Conservation (phyloP, 1,140 invertebrate genomes). For the Procambarus clarkii region DNA sequence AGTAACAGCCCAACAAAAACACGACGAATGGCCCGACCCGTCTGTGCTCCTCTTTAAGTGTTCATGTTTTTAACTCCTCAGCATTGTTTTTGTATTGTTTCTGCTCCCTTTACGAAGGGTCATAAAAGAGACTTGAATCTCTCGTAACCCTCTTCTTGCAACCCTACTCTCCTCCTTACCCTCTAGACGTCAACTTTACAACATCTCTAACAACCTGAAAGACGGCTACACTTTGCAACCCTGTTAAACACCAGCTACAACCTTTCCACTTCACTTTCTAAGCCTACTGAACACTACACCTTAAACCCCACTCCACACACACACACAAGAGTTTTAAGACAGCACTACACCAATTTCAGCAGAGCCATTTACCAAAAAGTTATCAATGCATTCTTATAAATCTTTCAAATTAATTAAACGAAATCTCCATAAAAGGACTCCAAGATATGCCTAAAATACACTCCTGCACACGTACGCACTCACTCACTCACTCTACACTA, state of each 20-base stretch:
- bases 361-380: background rate
- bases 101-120: background rate
- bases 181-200: too few relatives aligned
- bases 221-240: too few relatives aligned
- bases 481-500: background rate
- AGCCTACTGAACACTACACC: too few relatives aligned
- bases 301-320: too few relatives aligned
- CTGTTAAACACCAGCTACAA: too few relatives aligned
- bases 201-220: too few relatives aligned
- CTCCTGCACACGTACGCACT: background rate
- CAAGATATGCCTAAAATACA: too few relatives aligned
- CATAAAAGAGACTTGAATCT: background rate
- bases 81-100: slow-evolving; percentile 9
- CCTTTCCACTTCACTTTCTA: too few relatives aligned
- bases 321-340: too few relatives aligned
- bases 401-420: background rate
- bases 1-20: background rate
- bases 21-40: background rate
- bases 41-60: background rate
- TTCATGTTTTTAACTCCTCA: slow-evolving; percentile 36
- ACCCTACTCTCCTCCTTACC: too few relatives aligned
- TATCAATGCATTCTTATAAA: background rate
- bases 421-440: background rate
- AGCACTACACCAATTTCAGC: background rate
- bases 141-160: background rate